These are phyloP conservation scores for Scatophagus argus DNA, from an alignment of 2,113 vertebrate species.

Conservation along the genomic window DNA sequence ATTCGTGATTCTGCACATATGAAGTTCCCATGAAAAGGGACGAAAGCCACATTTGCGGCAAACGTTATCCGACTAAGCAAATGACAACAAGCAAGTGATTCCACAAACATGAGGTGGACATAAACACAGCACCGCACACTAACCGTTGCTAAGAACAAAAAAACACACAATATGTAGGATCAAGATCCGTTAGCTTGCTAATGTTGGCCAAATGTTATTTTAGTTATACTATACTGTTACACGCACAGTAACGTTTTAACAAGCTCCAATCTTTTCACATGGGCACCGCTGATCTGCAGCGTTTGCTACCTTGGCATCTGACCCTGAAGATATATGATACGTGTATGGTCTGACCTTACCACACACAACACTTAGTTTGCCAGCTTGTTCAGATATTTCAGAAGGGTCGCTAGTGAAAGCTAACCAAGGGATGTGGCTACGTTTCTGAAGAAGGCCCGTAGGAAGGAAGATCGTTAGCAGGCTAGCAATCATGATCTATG, in stretches of 20 bases:
- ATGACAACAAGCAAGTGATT: neutral
- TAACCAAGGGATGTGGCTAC: slow-evolving; percentile 50
- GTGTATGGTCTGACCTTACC: neutral
- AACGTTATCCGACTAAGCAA: neutral
- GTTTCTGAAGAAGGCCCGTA: slow-evolving; percentile 59
- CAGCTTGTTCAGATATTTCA: neutral
- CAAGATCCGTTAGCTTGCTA: neutral
- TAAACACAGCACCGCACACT: neutral
- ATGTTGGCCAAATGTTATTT: neutral
- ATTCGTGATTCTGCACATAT: neutral
- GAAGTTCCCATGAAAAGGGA: rapidly evolving
- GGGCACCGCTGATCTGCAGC: no score
- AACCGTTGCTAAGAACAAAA: neutral
- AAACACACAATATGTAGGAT: no score
- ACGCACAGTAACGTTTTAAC: neutral
- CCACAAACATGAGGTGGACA: neutral
- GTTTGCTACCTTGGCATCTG: neutral
- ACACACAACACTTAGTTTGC: neutral
- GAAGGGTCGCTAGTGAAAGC: slow-evolving; percentile 19
- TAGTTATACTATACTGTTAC: neutral
- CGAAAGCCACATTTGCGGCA: neutral
- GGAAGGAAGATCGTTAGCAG: neutral
- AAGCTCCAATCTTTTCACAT: neutral
- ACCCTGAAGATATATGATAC: neutral
- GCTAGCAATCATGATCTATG: slow-evolving; percentile 30